Conservation (phyloP, 2,888 invertebrate species). For the Heliconius cydno region DNA sequence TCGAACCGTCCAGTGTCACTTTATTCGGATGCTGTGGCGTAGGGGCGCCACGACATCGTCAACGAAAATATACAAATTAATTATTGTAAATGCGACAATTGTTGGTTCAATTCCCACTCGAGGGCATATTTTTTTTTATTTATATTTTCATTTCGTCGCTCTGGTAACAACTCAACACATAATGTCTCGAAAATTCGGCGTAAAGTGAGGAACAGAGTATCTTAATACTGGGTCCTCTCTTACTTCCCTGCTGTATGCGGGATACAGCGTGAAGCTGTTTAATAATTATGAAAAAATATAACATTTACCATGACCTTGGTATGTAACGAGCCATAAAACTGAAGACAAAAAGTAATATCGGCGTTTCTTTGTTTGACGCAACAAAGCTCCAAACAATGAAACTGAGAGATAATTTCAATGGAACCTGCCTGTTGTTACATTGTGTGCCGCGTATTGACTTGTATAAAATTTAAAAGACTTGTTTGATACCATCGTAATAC, state of each 20-base stretch:
- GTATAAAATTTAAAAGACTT: too few species aligned
- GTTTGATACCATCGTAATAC: too few species aligned
- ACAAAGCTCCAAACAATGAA: constrained; percentile 17
- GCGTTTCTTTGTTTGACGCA: constrained; percentile 12
- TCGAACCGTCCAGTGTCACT: too few species aligned
- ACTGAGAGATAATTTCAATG: constrained; percentile 4
- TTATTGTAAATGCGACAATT: too few species aligned
- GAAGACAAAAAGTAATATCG: constrained; percentile 15
- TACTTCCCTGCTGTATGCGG: neutral
- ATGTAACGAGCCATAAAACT: neutral
- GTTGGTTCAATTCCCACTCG: too few species aligned
- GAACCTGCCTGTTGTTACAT: neutral
- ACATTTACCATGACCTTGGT: constrained; percentile 4
- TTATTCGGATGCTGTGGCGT: too few species aligned
- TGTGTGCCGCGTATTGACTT: neutral
- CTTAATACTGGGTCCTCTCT: neutral
- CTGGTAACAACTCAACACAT: neutral
- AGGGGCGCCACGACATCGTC: too few species aligned
- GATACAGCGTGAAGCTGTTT: neutral
- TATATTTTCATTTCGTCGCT: too few species aligned
- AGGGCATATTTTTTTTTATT: too few species aligned
- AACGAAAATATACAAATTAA: too few species aligned
- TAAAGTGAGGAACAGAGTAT: neutral
- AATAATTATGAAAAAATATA: neutral
- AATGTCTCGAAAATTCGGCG: neutral